Conservation (phyloP, 2,113 vertebrate genomes). For the Misgurnus anguillicaudatus region DNA sequence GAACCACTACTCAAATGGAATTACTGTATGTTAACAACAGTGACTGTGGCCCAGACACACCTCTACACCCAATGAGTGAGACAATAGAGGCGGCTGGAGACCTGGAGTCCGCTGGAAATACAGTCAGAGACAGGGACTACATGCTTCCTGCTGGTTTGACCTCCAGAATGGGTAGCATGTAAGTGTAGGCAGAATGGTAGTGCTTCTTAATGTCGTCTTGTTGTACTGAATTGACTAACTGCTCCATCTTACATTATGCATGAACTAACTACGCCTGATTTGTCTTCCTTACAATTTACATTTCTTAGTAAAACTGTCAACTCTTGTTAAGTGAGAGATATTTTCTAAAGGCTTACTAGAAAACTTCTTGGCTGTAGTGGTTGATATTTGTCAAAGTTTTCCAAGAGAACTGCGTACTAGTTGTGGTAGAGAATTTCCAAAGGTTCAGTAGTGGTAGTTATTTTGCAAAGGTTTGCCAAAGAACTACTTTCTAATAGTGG, state of each 20-base stretch:
- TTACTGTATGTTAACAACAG: slow-evolving; percentile 89
- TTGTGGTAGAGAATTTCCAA: too few relatives aligned
- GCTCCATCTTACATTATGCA: slow-evolving; percentile 46
- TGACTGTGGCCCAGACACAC: slow-evolving; percentile 77
- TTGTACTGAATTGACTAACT: neutral
- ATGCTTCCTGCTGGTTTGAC: slow-evolving; percentile 81
- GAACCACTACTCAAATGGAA: slow-evolving; percentile 97
- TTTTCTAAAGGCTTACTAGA: neutral
- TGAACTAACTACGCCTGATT: slow-evolving; percentile 35
- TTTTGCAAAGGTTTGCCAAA: neutral
- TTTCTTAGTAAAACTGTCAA: too few relatives aligned
- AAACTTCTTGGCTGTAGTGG: neutral
- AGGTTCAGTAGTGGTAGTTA: neutral
- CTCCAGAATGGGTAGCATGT: slow-evolving; percentile 94
- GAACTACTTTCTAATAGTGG: neutral
- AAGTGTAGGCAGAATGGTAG: slow-evolving; percentile 77
- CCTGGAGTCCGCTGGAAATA: slow-evolving; percentile 74
- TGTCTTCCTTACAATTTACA: slow-evolving; percentile 28
- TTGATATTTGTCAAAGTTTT: neutral
- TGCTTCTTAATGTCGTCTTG: neutral
- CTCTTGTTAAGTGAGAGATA: neutral
- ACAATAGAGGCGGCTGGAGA: slow-evolving; percentile 74
- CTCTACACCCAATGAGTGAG: slow-evolving; percentile 78
- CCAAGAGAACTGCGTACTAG: neutral
- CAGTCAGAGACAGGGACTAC: slow-evolving; percentile 86